These are phyloP conservation scores for Osmerus eperlanus DNA, from an alignment of 2,113 vertebrate genomes.

Conservation along the genomic window DNA sequence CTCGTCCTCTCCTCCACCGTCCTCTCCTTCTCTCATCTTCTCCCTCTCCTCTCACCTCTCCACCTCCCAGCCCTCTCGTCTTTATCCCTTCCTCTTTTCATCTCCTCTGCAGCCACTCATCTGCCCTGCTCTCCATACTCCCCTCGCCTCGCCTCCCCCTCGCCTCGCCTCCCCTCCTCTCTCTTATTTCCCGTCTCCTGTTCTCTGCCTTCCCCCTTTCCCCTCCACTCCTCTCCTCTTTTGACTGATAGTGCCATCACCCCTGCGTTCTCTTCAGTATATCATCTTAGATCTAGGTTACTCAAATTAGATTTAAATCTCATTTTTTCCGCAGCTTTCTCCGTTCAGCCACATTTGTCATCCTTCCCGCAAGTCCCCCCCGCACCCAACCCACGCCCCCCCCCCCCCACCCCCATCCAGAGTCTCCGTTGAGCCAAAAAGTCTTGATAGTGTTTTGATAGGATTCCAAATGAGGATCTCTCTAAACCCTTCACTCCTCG, in stretches of 20 bases:
- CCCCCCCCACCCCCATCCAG: neutral
- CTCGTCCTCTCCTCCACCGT: conserved; percentile 33
- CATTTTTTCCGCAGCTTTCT: conserved; percentile 23
- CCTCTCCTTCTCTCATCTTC: conserved; percentile 26
- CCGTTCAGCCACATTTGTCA: conserved; percentile 47
- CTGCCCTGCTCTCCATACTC: conserved; percentile 25
- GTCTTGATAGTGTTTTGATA: conserved; percentile 33
- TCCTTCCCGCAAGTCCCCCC: conserved; percentile 2
- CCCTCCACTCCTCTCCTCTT: neutral
- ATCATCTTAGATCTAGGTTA: conserved; percentile 58
- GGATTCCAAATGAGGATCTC: conserved; percentile 16
- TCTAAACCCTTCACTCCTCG: neutral
- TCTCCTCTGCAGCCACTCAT: conserved; percentile 35
- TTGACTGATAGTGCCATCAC: conserved; percentile 51
- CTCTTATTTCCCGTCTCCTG: neutral
- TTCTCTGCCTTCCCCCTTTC: neutral
- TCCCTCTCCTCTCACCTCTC: conserved; percentile 39
- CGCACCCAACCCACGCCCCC: neutral
- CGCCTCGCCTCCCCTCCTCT: conserved; percentile 13
- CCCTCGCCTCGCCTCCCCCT: conserved; percentile 25
- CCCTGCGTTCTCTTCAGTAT: conserved; percentile 36
- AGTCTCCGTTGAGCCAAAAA: conserved; percentile 12
- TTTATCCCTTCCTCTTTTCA: conserved; percentile 33
- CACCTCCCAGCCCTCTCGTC: conserved; percentile 42
- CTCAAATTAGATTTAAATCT: conserved; percentile 58